phyloP scores from a whole-genome alignment of 2,113 vertebrate species.

The Machaerirhynchus nigripectus region DNA sequence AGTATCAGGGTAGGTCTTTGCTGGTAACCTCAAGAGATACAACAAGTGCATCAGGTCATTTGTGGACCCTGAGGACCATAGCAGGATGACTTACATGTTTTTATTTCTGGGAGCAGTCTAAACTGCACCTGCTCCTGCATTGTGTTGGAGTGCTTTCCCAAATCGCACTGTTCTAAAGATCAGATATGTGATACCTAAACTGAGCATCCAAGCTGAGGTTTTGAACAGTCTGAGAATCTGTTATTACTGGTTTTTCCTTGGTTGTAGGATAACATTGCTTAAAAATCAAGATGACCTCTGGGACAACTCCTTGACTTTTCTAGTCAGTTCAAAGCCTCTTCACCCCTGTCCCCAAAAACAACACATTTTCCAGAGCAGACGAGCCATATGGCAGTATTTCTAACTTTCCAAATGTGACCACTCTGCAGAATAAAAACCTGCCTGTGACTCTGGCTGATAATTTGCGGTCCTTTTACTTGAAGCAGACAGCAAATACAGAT shows the following conservation, averaged over 20 bases:
- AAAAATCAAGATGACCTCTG: background rate
- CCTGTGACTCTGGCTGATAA: background rate
- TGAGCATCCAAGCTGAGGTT: background rate
- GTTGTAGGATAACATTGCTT: background rate
- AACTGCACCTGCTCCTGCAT: background rate
- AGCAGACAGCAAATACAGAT: background rate
- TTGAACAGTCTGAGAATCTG: background rate
- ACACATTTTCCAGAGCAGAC: background rate
- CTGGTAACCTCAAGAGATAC: background rate
- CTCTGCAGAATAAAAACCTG: background rate
- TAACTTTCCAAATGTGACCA: background rate
- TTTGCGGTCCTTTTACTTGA: background rate
- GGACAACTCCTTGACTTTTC: background rate
- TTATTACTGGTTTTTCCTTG: background rate
- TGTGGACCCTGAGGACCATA: background rate
- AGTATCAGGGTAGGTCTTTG: background rate
- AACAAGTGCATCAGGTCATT: background rate
- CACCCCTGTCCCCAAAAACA: background rate
- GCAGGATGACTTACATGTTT: background rate
- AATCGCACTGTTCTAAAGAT: background rate
- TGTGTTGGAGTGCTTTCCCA: background rate
- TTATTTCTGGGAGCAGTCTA: background rate
- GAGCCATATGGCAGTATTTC: background rate
- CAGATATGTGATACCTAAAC: background rate
- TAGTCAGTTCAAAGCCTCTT: background rate